These are phyloP conservation scores for Limnephilus auricula DNA, from an alignment of 2,888 invertebrate species.

Conservation along the genomic window DNA sequence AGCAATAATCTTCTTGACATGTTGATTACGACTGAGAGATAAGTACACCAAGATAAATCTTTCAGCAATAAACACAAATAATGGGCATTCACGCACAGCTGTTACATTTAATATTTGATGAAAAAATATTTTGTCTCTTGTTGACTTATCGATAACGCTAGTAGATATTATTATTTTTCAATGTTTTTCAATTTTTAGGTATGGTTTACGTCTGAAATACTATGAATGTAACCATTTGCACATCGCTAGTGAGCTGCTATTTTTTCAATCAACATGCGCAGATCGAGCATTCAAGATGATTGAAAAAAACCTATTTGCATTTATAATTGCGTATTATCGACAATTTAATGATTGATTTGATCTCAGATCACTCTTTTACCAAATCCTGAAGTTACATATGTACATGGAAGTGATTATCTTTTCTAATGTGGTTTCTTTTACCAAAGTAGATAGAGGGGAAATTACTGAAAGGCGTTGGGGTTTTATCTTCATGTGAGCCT, in stretches of 20 bases:
- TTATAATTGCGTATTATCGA: not conserved
- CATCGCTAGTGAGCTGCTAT: not conserved
- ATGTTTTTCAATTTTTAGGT: no score
- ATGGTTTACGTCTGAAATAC: not conserved
- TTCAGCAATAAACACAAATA: no score
- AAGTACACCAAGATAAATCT: no score
- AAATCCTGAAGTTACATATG: no score
- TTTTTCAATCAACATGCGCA: not conserved
- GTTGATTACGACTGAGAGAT: not conserved
- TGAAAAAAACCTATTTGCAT: not conserved
- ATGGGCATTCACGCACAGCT: no score
- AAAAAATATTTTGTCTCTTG: not conserved
- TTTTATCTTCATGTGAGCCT: conserved; percentile 1
- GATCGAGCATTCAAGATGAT: not conserved
- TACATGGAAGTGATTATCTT: not conserved
- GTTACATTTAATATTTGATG: no score
- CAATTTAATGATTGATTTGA: not conserved
- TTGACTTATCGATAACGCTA: not conserved
- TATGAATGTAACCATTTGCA: not conserved
- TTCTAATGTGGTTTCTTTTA: not conserved
- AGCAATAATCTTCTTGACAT: not conserved
- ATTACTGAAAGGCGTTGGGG: conserved; percentile 13
- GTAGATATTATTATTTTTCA: not conserved
- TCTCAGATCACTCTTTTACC: not conserved
- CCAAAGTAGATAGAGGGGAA: conserved; percentile 7